Percentiles rank a stretch among this genome's conserved stretches.
These are phyloP conservation scores for Microctonus brassicae DNA, from an alignment of 2,888 invertebrate species.

Conservation along the genomic window DNA sequence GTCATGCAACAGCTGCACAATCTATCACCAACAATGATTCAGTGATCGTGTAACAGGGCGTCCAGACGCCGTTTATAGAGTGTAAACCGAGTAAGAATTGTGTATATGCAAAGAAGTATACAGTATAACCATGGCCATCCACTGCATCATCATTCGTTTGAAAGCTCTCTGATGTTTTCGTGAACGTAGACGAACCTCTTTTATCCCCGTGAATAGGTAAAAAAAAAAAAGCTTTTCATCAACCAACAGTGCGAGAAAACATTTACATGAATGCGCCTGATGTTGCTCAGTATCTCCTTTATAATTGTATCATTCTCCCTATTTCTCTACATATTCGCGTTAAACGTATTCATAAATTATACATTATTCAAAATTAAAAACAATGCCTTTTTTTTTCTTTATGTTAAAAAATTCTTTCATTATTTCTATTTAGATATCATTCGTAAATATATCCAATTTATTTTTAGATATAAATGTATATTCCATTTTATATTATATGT, in stretches of 20 bases:
- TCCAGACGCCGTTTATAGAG: slow-evolving; percentile 61
- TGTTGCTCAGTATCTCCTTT: slow-evolving; percentile 19
- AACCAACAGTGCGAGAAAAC: neutral
- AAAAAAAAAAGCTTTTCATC: neutral
- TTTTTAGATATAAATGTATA: neutral
- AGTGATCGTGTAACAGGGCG: slow-evolving; percentile 62
- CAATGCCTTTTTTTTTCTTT: neutral
- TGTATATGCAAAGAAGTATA: slow-evolving; percentile 11
- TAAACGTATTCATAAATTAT: neutral
- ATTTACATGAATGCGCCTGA: slow-evolving; percentile 28
- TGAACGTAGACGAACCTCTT: slow-evolving; percentile 10
- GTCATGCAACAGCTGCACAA: slow-evolving; percentile 63
- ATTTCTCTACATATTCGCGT: slow-evolving; percentile 24
- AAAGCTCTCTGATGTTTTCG: slow-evolving; percentile 31
- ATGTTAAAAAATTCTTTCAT: neutral
- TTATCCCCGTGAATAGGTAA: neutral
- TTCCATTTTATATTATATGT: neutral
- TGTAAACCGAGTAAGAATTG: slow-evolving; percentile 53
- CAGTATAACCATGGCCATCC: neutral
- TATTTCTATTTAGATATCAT: neutral
- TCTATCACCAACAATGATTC: slow-evolving; percentile 68
- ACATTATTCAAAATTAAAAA: slow-evolving; percentile 1
- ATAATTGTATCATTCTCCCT: slow-evolving; percentile 29
- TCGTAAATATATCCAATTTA: neutral
- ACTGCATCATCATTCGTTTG: neutral